These are phyloP conservation scores for Premnoplex brunnescens DNA, from an alignment of 2,797 vertebrate species.

Conservation along the genomic window DNA sequence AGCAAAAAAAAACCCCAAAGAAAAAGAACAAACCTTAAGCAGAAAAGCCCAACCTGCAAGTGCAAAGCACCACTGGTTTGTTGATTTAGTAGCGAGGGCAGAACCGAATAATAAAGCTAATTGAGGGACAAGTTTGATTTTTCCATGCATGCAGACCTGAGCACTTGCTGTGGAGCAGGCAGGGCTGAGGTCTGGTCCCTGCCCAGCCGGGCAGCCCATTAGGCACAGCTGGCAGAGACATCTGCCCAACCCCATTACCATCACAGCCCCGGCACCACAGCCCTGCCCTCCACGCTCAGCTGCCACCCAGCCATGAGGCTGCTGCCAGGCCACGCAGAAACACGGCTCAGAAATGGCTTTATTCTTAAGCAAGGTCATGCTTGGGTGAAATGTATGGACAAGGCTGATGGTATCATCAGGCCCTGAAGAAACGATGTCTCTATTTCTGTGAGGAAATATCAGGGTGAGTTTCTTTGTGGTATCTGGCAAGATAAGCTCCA, in stretches of 20 bases:
- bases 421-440: not conserved
- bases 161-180: conserved; percentile 18
- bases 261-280: conserved; percentile 58
- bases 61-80: not conserved
- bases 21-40: not conserved
- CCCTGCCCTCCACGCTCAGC: not conserved
- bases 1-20: not conserved
- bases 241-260: conserved; percentile 80
- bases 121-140: not conserved
- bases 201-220: conserved; percentile 79
- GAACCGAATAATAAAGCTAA: not conserved
- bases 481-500: not conserved
- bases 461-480: not conserved
- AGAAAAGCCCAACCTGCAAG: not conserved
- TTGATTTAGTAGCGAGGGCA: not conserved
- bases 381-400: not conserved
- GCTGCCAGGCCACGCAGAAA: not conserved
- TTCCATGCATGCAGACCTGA: not conserved
- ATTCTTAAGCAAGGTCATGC: conserved; percentile 9
- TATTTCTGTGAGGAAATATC: not conserved
- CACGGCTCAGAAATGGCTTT: not conserved
- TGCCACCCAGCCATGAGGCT: not conserved
- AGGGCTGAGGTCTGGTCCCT: conserved; percentile 51
- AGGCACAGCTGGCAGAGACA: conserved; percentile 81
- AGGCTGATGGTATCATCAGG: not conserved